phyloP scores from a whole-genome alignment of 2,888 invertebrate species.

The Chrysolina oricalcia region DNA sequence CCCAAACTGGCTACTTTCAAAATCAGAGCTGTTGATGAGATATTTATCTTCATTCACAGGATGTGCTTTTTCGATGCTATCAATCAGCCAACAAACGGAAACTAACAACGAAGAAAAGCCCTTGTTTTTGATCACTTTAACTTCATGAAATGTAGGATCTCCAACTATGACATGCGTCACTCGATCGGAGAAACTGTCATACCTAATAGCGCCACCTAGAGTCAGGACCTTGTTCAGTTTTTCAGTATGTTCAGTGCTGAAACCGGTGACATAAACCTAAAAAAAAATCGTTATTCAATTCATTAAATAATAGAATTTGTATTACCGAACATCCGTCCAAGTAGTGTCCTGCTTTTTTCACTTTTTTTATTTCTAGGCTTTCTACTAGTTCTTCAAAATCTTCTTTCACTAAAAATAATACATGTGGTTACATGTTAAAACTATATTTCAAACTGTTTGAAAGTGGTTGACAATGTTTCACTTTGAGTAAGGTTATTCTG shows the following conservation, averaged over 20 bases:
- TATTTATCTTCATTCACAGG: slow-evolving; percentile 75
- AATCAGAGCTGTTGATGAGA: slow-evolving; percentile 55
- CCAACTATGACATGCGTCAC: slow-evolving; percentile 88
- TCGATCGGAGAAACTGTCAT: slow-evolving; percentile 83
- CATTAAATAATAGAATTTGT: slow-evolving; percentile 8
- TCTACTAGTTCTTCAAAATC: slow-evolving; percentile 62
- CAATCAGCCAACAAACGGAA: slow-evolving; percentile 82
- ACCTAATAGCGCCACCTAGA: slow-evolving; percentile 87
- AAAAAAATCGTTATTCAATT: slow-evolving; percentile 37
- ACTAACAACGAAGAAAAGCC: slow-evolving; percentile 73
- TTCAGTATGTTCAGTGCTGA: slow-evolving; percentile 77
- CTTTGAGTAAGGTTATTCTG: no score
- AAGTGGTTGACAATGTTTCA: no score
- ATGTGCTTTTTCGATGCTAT: slow-evolving; percentile 79
- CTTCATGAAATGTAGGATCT: slow-evolving; percentile 73
- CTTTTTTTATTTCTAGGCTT: slow-evolving; percentile 77
- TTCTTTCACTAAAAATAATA: slow-evolving; percentile 36
- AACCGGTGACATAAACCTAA: slow-evolving; percentile 82
- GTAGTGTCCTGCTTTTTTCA: slow-evolving; percentile 85
- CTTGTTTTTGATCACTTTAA: slow-evolving; percentile 66
- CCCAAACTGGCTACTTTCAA: slow-evolving; percentile 52
- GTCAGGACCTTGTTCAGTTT: slow-evolving; percentile 82
- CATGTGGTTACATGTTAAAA: no score
- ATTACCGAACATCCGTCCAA: slow-evolving; percentile 87
- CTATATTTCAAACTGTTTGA: no score